These are phyloP conservation scores for Lepidocyrtinus sp. DNA, from an alignment of 2,888 invertebrate genomes.

Conservation along the genomic window DNA sequence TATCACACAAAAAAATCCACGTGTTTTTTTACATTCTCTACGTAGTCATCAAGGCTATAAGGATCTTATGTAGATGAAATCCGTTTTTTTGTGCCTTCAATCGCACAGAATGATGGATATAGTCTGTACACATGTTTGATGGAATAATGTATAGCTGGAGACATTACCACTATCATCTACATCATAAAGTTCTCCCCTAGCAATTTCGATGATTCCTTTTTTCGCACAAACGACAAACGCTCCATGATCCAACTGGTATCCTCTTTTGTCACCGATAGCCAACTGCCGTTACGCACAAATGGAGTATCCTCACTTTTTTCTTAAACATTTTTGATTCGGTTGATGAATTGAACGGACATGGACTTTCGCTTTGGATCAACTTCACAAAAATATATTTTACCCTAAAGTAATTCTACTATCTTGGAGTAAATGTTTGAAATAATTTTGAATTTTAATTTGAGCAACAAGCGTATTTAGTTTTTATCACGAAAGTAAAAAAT, in stretches of 20 bases:
- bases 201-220: no score
- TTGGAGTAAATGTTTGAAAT: no score
- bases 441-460: no score
- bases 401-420: no score
- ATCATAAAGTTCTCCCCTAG: neutral
- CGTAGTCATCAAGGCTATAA: neutral
- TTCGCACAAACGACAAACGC: neutral
- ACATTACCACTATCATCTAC: conserved; percentile 1
- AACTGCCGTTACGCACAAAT: conserved; percentile 27
- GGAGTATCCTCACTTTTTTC: conserved; percentile 9
- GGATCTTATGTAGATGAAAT: conserved; percentile 17
- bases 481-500: no score
- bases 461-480: no score
- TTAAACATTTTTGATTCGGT: neutral
- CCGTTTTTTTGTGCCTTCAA: neutral
- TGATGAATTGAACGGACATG: conserved; percentile 50
- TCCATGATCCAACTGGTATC: conserved; percentile 10
- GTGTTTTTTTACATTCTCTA: conserved; percentile 32
- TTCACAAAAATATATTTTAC: no score
- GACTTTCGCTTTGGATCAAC: no score
- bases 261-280: conserved; percentile 46
- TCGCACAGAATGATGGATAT: conserved; percentile 4
- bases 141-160: conserved; percentile 50
- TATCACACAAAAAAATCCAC: conserved; percentile 54
- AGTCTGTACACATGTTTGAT: conserved; percentile 39